These are phyloP conservation scores for Pteromalus puparum DNA, from an alignment of 1,140 invertebrate genomes.

Conservation along the genomic window DNA sequence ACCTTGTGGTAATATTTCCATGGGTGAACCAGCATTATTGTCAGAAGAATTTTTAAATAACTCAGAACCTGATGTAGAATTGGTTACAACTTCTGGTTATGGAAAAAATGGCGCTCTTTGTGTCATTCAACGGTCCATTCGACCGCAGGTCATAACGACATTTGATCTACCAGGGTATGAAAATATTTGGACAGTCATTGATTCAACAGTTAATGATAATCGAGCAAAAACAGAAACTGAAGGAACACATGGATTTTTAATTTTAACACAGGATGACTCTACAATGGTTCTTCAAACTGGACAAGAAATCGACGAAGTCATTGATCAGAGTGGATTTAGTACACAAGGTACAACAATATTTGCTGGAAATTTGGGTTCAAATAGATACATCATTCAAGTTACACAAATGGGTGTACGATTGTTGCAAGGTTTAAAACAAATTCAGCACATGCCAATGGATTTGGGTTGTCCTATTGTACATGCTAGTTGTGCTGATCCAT, in stretches of 20 bases:
- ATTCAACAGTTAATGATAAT: constrained; percentile 75
- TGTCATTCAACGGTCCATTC: constrained; percentile 89
- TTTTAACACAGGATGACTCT: constrained; percentile 90
- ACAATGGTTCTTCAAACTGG: constrained; percentile 96
- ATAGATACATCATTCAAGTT: constrained; percentile 94
- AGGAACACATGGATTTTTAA: constrained; percentile 86
- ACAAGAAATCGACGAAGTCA: constrained; percentile 96
- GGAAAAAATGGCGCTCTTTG: constrained; percentile 97
- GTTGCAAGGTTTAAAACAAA: constrained; percentile 79
- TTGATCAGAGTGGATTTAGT: constrained; percentile 91
- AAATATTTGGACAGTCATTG: constrained; percentile 96
- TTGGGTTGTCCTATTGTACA: constrained; percentile 90
- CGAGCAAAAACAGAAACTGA: constrained; percentile 74
- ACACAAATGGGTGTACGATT: constrained; percentile 88
- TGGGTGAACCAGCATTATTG: constrained; percentile 92
- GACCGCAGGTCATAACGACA: constrained; percentile 93
- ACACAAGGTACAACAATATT: constrained; percentile 93
- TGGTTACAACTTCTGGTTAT: constrained; percentile 96
- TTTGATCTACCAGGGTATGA: constrained; percentile 93
- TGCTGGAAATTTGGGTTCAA: constrained; percentile 95
- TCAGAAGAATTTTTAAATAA: constrained; percentile 85
- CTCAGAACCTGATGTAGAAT: constrained; percentile 89
- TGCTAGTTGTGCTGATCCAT: constrained; percentile 93
- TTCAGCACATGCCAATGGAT: constrained; percentile 92
- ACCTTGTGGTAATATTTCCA: constrained; percentile 93